phyloP scores from a whole-genome alignment of 2,113 vertebrate species.

The Balaeniceps rex region DNA sequence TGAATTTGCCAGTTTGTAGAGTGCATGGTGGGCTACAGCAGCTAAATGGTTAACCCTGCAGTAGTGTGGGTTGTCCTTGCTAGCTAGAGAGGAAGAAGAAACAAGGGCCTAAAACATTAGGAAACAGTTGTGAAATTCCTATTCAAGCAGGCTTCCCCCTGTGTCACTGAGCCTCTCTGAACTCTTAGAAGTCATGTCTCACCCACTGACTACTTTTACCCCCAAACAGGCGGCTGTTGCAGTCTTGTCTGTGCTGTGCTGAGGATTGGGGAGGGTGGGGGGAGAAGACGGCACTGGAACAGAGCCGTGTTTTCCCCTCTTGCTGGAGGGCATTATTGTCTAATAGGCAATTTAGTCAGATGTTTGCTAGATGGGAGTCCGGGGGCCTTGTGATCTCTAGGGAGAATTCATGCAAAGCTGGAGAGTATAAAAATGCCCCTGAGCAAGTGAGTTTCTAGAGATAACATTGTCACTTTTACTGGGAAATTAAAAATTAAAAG shows the following conservation, averaged over 20 bases:
- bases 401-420: conserved; percentile 47
- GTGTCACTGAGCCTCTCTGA: neutral
- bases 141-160: neutral
- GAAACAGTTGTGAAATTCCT: neutral
- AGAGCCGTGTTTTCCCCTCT: neutral
- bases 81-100: neutral
- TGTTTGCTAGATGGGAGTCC: conserved; percentile 45
- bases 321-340: conserved; percentile 17
- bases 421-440: conserved; percentile 40
- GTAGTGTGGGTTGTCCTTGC: neutral
- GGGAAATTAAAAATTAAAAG: conserved; percentile 58
- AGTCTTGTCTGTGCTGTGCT: neutral
- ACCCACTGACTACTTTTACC: neutral
- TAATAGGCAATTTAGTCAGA: conserved; percentile 63
- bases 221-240: neutral
- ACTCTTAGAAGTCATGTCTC: neutral
- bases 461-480: neutral
- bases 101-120: neutral
- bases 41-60: neutral
- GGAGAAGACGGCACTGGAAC: neutral
- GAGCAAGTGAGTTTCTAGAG: conserved; percentile 30
- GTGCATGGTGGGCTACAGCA: neutral
- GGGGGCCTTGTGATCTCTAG: conserved; percentile 24
- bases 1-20: neutral
- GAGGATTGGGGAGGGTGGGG: neutral